These are phyloP conservation scores for Tetrapedia diversipes DNA, from an alignment of 2,888 invertebrate species.

Conservation along the genomic window DNA sequence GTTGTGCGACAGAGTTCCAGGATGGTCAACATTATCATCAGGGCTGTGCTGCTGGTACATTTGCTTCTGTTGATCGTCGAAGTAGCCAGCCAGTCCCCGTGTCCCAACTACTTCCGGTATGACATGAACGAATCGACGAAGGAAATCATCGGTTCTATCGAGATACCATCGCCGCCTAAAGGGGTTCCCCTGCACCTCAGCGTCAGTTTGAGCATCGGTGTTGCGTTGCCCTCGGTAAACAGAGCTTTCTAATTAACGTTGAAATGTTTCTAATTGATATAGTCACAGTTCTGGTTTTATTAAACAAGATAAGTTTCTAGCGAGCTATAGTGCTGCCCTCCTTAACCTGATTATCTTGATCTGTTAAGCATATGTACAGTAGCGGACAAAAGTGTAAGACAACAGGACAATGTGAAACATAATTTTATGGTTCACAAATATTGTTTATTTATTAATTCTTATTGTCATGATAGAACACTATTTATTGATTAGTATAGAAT, in stretches of 20 bases:
- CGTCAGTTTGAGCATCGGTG: constrained; percentile 69
- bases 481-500: too few species aligned
- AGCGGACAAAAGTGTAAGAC: too few species aligned
- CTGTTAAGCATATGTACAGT: too few species aligned
- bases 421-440: too few species aligned
- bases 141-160: constrained; percentile 71
- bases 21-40: constrained; percentile 46
- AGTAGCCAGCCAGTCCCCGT: constrained; percentile 63
- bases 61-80: constrained; percentile 38
- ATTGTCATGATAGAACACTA: too few species aligned
- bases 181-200: constrained; percentile 67
- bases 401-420: too few species aligned
- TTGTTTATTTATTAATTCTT: too few species aligned
- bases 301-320: too few species aligned
- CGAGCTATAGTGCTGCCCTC: too few species aligned
- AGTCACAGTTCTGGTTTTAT: too few species aligned
- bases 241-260: background rate
- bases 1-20: constrained; percentile 35
- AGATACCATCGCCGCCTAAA: constrained; percentile 71
- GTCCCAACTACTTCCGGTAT: constrained; percentile 75
- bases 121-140: constrained; percentile 58
- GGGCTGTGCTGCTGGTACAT: constrained; percentile 31
- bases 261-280: background rate
- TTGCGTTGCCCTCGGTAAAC: constrained; percentile 72
- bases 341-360: too few species aligned